Percentiles rank a stretch among this genome's conserved stretches.
phyloP scores from a whole-genome alignment of 2,113 vertebrate genomes.

The Orthonyx spaldingii region DNA sequence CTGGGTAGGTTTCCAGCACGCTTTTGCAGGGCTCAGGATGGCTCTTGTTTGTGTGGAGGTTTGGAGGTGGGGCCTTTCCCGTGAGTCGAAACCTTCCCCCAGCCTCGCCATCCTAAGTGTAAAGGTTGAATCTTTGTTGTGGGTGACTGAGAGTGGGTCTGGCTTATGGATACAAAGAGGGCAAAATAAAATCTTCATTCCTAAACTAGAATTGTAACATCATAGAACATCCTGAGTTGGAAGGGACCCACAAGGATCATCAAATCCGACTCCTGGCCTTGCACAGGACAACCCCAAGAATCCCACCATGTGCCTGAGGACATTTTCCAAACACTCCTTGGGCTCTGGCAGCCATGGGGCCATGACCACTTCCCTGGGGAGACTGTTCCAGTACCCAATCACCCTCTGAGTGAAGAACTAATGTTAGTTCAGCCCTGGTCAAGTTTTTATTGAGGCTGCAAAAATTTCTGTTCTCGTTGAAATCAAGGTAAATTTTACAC shows the following conservation, averaged over 20 bases:
- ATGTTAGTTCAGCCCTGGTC: not conserved
- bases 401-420: not conserved
- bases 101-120: fast-evolving
- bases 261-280: not conserved
- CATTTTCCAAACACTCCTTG: not conserved
- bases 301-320: not conserved
- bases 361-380: not conserved
- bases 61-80: not conserved
- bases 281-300: not conserved
- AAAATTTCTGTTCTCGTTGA: not conserved
- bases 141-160: not conserved
- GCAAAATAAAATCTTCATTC: not conserved
- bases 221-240: not conserved
- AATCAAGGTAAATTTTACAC: not conserved
- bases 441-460: not conserved
- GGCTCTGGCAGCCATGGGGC: not conserved
- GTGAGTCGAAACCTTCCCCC: not conserved
- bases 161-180: not conserved
- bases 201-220: not conserved
- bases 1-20: not conserved
- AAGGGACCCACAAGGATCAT: not conserved
- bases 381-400: not conserved
- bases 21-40: not conserved
- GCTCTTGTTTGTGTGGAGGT: fast-evolving
- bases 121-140: not conserved